Base-by-base conservation (phyloP, 2,797 vertebrate genomes). In the Neopelma chrysocephalum region DNA sequence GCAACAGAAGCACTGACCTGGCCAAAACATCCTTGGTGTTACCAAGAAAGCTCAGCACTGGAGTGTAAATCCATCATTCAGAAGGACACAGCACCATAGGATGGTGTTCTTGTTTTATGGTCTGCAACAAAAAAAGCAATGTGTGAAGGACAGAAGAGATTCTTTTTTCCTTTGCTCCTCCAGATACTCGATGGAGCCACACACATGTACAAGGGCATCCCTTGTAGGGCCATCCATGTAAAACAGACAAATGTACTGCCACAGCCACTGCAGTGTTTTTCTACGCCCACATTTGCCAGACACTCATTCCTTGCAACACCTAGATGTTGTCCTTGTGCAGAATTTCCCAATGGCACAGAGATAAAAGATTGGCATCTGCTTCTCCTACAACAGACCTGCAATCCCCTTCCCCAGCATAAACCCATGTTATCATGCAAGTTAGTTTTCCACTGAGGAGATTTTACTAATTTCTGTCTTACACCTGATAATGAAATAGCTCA, bases 121-220 rank as follows among this genome's bases (percentile, higher is more conserved):
- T n/a, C 61, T 68, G 23, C 36, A 66, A 60, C 22, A 18, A 29
- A 54, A 82, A 88, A 32, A 45, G 5, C 7, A 70, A 16, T 9
- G 3, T 2, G 3, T 23, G 11, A 26, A 66, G 62, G 5, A 61
- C 1, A 71, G 18, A 68, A 69, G 31, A 75, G 2, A 9, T 12
- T 58, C 23, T 3, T 11, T 32, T 62, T 76, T n/a, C 12, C 23
- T 89, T 92, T 60, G 26, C 15, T 81, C 42, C 45, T 86, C 26
- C 25, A 54, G 15, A 36, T 51, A 48, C 13, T 16, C 7, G 56
- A 0, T 5, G 13, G 40, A 86, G 9, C 8, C 31, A 57, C 22
- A 57, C 15, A 22, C 4, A 32, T 0, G 0, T 15, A 51, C 0
- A 1, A 51, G 27, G 26, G 62, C n/a, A 57, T 66, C 64, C 22